A percentile compares a stretch with the other conserved stretches of the same genome.
These are phyloP conservation scores for Cheirogaleus major DNA, from an alignment of 2,797 vertebrate species.

Conservation along the genomic window DNA sequence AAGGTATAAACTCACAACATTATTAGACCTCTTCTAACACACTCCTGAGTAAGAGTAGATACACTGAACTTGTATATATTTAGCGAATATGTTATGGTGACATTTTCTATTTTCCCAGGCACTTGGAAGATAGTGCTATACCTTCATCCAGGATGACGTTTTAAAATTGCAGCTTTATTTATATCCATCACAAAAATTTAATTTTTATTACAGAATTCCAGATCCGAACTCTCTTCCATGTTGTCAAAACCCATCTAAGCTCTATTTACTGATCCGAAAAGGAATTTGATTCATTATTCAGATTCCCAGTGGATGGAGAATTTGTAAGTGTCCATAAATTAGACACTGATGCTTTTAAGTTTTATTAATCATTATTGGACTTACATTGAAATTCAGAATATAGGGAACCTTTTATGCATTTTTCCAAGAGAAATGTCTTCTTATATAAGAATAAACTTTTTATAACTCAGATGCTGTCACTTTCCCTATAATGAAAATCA, in stretches of 20 bases:
- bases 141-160: neutral
- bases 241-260: neutral
- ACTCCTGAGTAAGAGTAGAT: neutral
- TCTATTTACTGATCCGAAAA: neutral
- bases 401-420: neutral
- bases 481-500: neutral
- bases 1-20: neutral
- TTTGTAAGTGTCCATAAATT: neutral
- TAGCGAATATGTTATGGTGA: neutral
- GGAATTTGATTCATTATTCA: neutral
- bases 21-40: neutral
- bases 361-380: neutral
- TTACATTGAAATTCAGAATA: neutral
- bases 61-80: neutral
- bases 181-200: neutral
- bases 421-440: neutral
- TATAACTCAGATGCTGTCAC: too few relatives aligned
- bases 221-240: neutral
- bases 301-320: neutral
- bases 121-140: neutral
- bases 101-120: neutral
- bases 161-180: neutral
- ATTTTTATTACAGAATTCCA: neutral
- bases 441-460: neutral
- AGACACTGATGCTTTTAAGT: neutral